Base-by-base conservation (phyloP, 2,888 invertebrate genomes). In the Eueremaeus valkanovi region DNA sequence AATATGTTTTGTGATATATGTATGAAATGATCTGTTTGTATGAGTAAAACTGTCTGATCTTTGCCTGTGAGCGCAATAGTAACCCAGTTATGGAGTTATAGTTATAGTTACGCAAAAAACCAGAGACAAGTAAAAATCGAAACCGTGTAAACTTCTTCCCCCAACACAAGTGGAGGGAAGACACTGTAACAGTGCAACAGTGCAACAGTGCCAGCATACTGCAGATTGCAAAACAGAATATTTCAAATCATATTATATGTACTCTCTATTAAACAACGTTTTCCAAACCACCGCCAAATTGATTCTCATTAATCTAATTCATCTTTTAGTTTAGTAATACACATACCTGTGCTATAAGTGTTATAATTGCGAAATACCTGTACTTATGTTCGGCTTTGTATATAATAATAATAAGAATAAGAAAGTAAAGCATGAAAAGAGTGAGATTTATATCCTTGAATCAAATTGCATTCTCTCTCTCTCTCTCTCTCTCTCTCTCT, bases 291-390 rank as follows among this genome's bases (percentile, higher is more conserved):
- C 61, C 61, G 61, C 61, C 61, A 61, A 61, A 61, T 29, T 61
- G 61, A 61, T 31, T 61, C 31, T 61, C 61, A 61, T 61, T 61
- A 61, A 61, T 61, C 61, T 18, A 61, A 61, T 61, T 61, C 61
- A 27, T 1, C 31, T 27, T 61, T 61, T 11, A 27, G 29, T 51
- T 51, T 29, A 61, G 29, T 61, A 1, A 61, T 29, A 61, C 61
- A 21, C 21, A 18, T 55, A 24, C 21, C 42, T 11, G 6, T 45
- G 42, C 16, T 55, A 21, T n/a, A 31, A 61, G 61, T 61, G 61
- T 29, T 61, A 61, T 29, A 61, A 61, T 61, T 61, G 61, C 61
- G 31, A 8, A 61, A 61, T 3, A 31, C 29, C 21, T 51, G 21
- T 51, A 3, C 51, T 51, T 21, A 8, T 21, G 51, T 51, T n/a